These are phyloP conservation scores for Misgurnus anguillicaudatus DNA, from an alignment of 2,113 vertebrate species.

Conservation along the genomic window DNA sequence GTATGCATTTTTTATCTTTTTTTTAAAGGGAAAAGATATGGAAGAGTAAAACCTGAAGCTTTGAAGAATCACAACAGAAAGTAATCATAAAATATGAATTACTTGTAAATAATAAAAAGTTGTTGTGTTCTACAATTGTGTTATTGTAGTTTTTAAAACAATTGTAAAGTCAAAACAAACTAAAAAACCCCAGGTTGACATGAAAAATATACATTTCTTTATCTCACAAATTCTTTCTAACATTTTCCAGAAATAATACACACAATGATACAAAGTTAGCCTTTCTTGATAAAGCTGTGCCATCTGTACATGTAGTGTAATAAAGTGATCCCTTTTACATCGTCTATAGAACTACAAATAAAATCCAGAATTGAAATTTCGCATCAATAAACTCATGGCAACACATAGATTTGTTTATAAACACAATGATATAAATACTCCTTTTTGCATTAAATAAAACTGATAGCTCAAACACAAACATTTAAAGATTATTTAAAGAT, in stretches of 20 bases:
- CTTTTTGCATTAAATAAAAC: conserved; percentile 31
- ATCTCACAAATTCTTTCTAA: conserved; percentile 79
- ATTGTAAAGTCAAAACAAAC: conserved; percentile 34
- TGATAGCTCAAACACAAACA: conserved; percentile 20
- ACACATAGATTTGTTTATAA: conserved; percentile 36
- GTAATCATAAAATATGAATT: too few relatives aligned
- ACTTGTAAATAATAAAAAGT: conserved; percentile 23
- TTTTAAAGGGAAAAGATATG: conserved; percentile 26
- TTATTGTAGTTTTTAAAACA: background rate
- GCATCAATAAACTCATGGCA: conserved; percentile 43
- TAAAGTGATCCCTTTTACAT: conserved; percentile 38
- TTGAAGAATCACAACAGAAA: background rate
- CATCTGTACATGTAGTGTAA: too few relatives aligned
- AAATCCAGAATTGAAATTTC: conserved; percentile 57
- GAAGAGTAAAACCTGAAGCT: conserved; percentile 16
- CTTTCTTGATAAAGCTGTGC: conserved; percentile 61
- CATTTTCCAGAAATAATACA: conserved; percentile 72
- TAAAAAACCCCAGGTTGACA: conserved; percentile 47
- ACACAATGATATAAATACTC: conserved; percentile 28
- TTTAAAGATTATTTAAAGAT: conserved; percentile 39
- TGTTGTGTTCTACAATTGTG: background rate
- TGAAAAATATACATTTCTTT: conserved; percentile 61
- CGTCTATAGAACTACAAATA: conserved; percentile 57
- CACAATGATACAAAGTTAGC: conserved; percentile 78
- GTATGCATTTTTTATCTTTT: background rate